Percentiles rank a stretch among this genome's conserved stretches.
Evolutionary conservation across 2,888 invertebrate genomes (phyloP).

Genomic region (Sphaeridia pumilis): DNA sequence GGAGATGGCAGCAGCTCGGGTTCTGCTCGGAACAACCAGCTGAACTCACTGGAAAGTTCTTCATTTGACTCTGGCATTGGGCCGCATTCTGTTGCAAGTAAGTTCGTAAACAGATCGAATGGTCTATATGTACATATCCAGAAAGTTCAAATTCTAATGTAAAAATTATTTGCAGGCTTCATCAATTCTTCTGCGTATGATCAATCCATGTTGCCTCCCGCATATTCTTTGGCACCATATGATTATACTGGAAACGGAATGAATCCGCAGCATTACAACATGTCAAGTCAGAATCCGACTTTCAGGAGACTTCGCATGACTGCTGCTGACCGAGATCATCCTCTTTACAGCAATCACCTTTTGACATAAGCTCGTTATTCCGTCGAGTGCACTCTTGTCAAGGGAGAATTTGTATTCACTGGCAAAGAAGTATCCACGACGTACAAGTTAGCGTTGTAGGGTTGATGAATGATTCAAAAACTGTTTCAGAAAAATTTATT

Average conservation of each 20-base stretch:
- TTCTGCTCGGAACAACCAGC: constrained; percentile 31
- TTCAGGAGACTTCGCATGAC: constrained; percentile 35
- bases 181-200: constrained; percentile 36
- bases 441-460: too few species aligned
- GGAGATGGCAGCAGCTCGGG: constrained; percentile 34
- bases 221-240: constrained; percentile 32
- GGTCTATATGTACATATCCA: background rate
- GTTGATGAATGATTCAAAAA: too few species aligned
- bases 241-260: constrained; percentile 26
- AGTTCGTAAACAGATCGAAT: constrained; percentile 6
- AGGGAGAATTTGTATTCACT: too few species aligned
- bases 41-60: constrained; percentile 34
- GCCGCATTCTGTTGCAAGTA: constrained; percentile 35
- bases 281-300: constrained; percentile 30
- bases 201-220: constrained; percentile 30
- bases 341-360: constrained; percentile 36
- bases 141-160: background rate
- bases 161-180: constrained; percentile 24
- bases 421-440: too few species aligned
- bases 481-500: too few species aligned
- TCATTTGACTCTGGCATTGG: constrained; percentile 36
- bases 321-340: constrained; percentile 35
- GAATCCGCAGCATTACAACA: constrained; percentile 30
- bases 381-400: too few species aligned
- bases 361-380: too few species aligned